A percentile compares a stretch with the other conserved stretches of the same genome.
phyloP scores from a whole-genome alignment of 64 coral and sea anemone species.

The Exaiptasia diaphana region DNA sequence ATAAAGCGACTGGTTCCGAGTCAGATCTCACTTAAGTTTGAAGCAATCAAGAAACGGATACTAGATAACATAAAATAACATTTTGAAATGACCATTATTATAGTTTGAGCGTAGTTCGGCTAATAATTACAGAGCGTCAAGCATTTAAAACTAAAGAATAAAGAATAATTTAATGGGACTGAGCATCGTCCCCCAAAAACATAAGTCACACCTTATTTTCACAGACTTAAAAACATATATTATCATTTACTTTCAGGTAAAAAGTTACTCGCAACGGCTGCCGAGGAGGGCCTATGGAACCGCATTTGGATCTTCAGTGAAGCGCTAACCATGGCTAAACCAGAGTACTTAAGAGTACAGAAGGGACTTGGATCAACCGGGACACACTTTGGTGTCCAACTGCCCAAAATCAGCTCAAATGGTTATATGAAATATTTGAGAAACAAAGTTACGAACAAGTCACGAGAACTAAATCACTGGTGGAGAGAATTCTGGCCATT shows the following conservation, averaged over 20 bases:
- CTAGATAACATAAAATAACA: too few species aligned
- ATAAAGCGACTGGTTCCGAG: too few species aligned
- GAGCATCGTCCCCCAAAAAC: too few species aligned
- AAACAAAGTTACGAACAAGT: background rate
- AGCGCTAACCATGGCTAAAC: background rate
- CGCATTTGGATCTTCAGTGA: conserved; percentile 46
- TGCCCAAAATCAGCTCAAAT: background rate
- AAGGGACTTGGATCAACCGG: background rate
- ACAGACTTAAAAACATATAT: background rate
- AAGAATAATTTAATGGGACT: background rate
- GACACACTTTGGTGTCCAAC: background rate
- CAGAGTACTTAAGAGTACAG: background rate
- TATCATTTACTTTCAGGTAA: too few species aligned
- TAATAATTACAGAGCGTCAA: too few species aligned
- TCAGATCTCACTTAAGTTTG: too few species aligned
- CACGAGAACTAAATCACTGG: background rate
- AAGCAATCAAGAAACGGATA: too few species aligned
- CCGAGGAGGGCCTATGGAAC: background rate
- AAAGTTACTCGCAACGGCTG: background rate
- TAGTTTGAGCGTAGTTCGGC: too few species aligned
- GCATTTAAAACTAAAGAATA: background rate
- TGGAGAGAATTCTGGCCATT: conserved; percentile 14
- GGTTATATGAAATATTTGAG: background rate
- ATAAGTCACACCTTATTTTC: too few species aligned
- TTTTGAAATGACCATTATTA: too few species aligned